phyloP scores from a whole-genome alignment of 2,113 vertebrate species.

The Entomyzon cyanotis region DNA sequence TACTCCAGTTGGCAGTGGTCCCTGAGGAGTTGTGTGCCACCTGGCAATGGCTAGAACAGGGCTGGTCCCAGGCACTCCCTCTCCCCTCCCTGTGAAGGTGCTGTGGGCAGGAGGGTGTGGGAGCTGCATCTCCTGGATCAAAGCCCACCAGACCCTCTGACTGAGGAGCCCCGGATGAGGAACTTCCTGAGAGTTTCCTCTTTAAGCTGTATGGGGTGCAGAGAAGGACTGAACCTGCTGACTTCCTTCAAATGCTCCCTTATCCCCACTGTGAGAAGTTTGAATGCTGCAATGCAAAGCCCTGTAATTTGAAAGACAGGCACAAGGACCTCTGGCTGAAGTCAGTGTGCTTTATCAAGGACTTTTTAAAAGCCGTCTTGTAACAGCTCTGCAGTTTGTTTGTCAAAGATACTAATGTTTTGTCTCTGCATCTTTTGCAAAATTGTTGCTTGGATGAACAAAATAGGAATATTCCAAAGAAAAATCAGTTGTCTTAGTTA shows the following conservation, averaged over 20 bases:
- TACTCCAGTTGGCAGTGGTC: not conserved
- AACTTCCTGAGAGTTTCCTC: not conserved
- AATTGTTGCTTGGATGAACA: not conserved
- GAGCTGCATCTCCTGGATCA: not conserved
- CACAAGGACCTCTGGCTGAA: not conserved
- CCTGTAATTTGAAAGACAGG: not conserved
- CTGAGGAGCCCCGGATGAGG: accelerated
- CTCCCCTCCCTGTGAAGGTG: not conserved
- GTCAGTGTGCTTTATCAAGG: not conserved
- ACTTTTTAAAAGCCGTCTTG: not conserved
- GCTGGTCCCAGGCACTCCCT: not conserved
- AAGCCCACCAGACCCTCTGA: accelerated
- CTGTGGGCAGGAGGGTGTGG: not conserved
- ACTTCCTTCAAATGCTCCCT: not conserved
- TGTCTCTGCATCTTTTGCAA: not conserved
- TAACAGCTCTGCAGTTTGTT: not conserved
- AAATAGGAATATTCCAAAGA: not conserved
- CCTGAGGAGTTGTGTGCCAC: not conserved
- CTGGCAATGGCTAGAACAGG: not conserved
- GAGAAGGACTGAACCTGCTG: not conserved
- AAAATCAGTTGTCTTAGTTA: not conserved
- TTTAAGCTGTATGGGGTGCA: accelerated
- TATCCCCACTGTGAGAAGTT: no score
- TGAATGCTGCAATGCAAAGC: not conserved
- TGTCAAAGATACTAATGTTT: not conserved